Conservation (phyloP, 2,797 vertebrate genomes). For the Tokudaia muenninki region DNA sequence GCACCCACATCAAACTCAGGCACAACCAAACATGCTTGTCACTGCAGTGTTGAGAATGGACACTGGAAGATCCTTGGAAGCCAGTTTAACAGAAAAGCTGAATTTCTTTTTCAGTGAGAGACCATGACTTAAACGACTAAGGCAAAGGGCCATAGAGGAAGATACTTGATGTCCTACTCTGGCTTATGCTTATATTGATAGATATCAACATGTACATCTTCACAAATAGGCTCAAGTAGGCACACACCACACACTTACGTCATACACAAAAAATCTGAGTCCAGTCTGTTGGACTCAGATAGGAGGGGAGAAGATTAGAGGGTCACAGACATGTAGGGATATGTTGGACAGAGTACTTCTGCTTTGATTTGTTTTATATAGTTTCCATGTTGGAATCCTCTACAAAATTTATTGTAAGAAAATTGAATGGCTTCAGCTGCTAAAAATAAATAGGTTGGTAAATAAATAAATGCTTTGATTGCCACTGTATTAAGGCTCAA, state of each 20-base stretch:
- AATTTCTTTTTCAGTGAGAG: background rate
- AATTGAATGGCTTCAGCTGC: slow-evolving; percentile 41
- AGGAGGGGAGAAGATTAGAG: background rate
- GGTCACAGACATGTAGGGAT: fast-evolving
- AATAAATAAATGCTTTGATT: slow-evolving; percentile 60
- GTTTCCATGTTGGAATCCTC: slow-evolving; percentile 27
- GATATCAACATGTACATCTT: background rate
- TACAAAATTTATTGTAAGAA: slow-evolving; percentile 52
- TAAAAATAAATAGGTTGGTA: slow-evolving; percentile 49
- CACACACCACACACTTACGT: background rate
- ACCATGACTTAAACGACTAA: too few relatives aligned
- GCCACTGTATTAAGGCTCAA: background rate
- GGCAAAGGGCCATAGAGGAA: background rate
- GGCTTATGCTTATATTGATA: background rate
- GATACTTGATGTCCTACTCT: background rate
- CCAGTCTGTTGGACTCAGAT: background rate
- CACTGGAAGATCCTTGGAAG: background rate
- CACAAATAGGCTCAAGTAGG: background rate
- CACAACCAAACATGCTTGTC: background rate
- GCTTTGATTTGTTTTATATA: slow-evolving; percentile 4
- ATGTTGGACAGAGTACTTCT: background rate
- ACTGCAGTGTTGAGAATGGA: background rate
- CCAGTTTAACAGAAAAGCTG: background rate
- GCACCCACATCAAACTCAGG: background rate
- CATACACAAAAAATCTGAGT: background rate